Conservation (phyloP, 2,888 invertebrate species). For the Odontocolon sp. region DNA sequence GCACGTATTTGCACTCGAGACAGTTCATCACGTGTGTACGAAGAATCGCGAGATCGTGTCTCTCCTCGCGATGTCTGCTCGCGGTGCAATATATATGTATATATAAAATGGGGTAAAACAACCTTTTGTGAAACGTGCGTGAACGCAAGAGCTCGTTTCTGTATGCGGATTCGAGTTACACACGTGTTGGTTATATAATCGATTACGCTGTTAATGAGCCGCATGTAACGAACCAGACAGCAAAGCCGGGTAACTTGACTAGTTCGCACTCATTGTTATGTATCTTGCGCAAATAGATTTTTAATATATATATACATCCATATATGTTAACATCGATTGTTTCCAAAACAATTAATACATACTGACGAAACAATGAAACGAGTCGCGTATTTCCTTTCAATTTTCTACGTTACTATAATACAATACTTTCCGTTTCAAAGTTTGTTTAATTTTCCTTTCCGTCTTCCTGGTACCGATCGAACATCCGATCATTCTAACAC, state of each 20-base stretch:
- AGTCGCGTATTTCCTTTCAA: background rate
- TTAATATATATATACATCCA: too few species aligned
- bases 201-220: conserved; percentile 59
- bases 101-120: background rate
- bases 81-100: background rate
- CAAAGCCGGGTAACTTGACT: background rate
- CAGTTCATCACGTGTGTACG: background rate
- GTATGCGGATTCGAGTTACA: conserved; percentile 36
- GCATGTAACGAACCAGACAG: conserved; percentile 10
- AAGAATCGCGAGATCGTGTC: background rate
- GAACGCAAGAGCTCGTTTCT: background rate
- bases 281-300: too few species aligned
- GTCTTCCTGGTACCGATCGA: conserved; percentile 9
- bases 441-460: background rate
- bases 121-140: background rate
- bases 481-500: background rate
- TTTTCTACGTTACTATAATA: background rate
- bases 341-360: background rate
- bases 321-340: background rate
- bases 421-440: conserved; percentile 10
- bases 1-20: background rate
- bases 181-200: conserved; percentile 61
- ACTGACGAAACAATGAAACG: conserved; percentile 18
- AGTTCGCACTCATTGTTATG: background rate
- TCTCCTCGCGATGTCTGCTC: background rate